Conservation (phyloP, 2,797 vertebrate genomes). For the Eupleurogrammus muticus region DNA sequence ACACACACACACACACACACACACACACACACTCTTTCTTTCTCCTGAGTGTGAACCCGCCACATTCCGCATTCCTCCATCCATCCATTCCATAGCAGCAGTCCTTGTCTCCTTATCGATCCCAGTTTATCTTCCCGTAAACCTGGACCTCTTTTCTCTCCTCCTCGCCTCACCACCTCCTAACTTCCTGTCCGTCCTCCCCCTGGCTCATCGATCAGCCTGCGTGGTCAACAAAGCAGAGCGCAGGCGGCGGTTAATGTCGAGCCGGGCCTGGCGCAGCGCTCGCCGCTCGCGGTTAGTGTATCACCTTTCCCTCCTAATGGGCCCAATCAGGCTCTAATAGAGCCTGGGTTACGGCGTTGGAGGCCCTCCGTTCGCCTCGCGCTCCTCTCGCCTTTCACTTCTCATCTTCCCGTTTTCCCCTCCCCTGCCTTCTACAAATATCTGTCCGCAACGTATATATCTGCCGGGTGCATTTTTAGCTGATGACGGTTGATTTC, state of each 20-base stretch:
- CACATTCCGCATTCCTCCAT: slow-evolving; percentile 66
- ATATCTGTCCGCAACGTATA: slow-evolving; percentile 34
- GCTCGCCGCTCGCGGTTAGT: background rate
- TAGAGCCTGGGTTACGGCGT: slow-evolving; percentile 60
- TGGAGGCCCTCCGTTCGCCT: slow-evolving; percentile 31
- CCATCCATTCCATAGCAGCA: slow-evolving; percentile 60
- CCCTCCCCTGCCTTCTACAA: slow-evolving; percentile 1
- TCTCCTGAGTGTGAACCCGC: slow-evolving; percentile 49
- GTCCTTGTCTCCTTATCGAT: slow-evolving; percentile 76
- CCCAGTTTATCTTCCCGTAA: slow-evolving; percentile 79
- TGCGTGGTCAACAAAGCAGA: slow-evolving; percentile 69
- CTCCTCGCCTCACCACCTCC: slow-evolving; percentile 38
- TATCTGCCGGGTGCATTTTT: slow-evolving; percentile 45
- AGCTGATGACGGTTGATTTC: slow-evolving; percentile 63
- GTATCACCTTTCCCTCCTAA: slow-evolving; percentile 68
- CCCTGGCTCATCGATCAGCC: slow-evolving; percentile 71
- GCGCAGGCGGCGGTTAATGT: slow-evolving; percentile 72
- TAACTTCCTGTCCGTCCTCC: slow-evolving; percentile 32
- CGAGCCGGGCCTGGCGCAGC: slow-evolving; percentile 48
- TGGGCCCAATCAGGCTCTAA: slow-evolving; percentile 72
- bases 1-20: slow-evolving; percentile 19
- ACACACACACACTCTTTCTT: background rate
- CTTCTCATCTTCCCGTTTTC: slow-evolving; percentile 6
- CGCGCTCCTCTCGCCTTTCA: slow-evolving; percentile 58
- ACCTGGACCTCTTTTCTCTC: slow-evolving; percentile 58